Evolutionary conservation across 2,888 invertebrate species (phyloP).

Genomic region (Notodonta dromedarius): DNA sequence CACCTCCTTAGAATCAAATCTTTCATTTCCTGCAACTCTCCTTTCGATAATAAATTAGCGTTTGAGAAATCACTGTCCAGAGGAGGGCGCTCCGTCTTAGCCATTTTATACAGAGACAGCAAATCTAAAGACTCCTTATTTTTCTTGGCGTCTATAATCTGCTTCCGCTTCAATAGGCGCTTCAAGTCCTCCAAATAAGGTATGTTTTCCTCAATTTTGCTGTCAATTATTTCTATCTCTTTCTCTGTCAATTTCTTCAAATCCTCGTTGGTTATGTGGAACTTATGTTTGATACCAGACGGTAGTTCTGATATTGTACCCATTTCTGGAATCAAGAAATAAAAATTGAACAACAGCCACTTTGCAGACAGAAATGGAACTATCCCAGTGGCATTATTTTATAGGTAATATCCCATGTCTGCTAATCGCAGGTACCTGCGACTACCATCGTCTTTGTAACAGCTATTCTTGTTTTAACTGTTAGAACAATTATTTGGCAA

Average conservation of each 20-base stretch:
- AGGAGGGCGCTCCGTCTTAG: slow-evolving; percentile 47
- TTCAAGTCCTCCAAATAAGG: slow-evolving; percentile 67
- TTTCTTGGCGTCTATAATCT: slow-evolving; percentile 44
- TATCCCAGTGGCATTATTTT: too few relatives aligned
- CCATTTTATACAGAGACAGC: slow-evolving; percentile 66
- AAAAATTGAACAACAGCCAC: background rate
- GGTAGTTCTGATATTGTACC: slow-evolving; percentile 37
- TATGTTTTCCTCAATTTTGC: slow-evolving; percentile 61
- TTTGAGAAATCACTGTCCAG: slow-evolving; percentile 48
- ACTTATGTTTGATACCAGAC: slow-evolving; percentile 51
- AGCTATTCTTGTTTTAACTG: too few relatives aligned
- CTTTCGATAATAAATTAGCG: slow-evolving; percentile 57
- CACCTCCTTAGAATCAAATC: slow-evolving; percentile 61
- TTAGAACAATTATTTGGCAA: too few relatives aligned
- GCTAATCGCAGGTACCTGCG: too few relatives aligned
- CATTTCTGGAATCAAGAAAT: slow-evolving; percentile 31
- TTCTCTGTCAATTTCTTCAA: slow-evolving; percentile 56
- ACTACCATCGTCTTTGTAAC: too few relatives aligned
- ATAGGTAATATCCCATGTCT: too few relatives aligned
- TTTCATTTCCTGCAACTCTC: slow-evolving; percentile 64
- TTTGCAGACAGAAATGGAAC: too few relatives aligned
- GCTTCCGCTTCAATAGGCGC: slow-evolving; percentile 57
- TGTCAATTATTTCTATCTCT: slow-evolving; percentile 74
- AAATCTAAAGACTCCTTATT: slow-evolving; percentile 56
- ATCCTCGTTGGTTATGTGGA: slow-evolving; percentile 55